Conservation (phyloP, 2,797 vertebrate species). For the Toxotes lorentzi region DNA sequence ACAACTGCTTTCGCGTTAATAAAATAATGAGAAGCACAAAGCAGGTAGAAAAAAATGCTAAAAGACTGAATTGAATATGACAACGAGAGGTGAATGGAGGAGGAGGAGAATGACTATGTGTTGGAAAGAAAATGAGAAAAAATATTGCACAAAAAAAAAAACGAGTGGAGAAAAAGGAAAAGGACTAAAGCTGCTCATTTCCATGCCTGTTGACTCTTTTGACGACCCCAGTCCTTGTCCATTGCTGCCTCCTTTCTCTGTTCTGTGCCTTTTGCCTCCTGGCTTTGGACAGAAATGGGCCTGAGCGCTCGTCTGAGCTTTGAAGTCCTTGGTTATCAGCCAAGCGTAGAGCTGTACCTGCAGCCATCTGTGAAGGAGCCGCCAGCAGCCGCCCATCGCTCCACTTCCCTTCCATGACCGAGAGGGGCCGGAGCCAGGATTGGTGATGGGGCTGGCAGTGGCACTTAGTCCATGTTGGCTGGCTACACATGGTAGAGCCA, state of each 20-base stretch:
- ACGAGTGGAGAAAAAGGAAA: slow-evolving; percentile 7
- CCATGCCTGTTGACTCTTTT: slow-evolving; percentile 78
- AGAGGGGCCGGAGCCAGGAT: slow-evolving; percentile 61
- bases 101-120: slow-evolving; percentile 4
- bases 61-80: slow-evolving; percentile 18
- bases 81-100: slow-evolving; percentile 12
- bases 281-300: slow-evolving; percentile 77
- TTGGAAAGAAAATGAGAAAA: slow-evolving; percentile 32
- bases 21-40: slow-evolving; percentile 36
- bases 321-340: slow-evolving; percentile 86
- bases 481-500: slow-evolving; percentile 29
- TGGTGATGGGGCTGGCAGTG: slow-evolving; percentile 53
- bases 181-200: slow-evolving; percentile 66
- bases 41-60: slow-evolving; percentile 1
- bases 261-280: slow-evolving; percentile 69
- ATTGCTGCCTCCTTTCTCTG: slow-evolving; percentile 58
- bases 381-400: slow-evolving; percentile 74
- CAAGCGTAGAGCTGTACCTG: slow-evolving; percentile 83
- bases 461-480: slow-evolving; percentile 40
- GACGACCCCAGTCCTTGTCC: slow-evolving; percentile 51
- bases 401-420: slow-evolving; percentile 73
- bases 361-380: slow-evolving; percentile 86
- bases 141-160: slow-evolving; percentile 3
- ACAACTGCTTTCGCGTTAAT: not conserved
- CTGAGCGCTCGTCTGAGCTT: slow-evolving; percentile 78